Evolutionary conservation across 2,888 invertebrate species (phyloP), one percentile per base, ranked within the genome.

Genomic region (Operophtera brumata): DNA sequence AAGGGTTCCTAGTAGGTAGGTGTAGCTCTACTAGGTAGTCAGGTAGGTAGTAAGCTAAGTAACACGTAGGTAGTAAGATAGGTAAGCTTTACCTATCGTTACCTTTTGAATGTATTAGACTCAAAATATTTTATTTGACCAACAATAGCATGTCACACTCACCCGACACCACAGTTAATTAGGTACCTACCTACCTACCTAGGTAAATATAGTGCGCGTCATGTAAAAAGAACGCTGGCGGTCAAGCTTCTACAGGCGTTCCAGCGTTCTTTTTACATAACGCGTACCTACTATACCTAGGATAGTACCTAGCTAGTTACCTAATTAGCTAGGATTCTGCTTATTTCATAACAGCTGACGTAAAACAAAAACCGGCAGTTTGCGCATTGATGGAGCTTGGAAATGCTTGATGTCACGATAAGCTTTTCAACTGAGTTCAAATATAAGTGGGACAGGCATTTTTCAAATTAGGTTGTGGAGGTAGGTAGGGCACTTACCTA

Each of bases 291-390:
- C 30, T 6, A 2, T 7, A 9, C 0, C 30, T 30, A 30, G 7
- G 30, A 26, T 30, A 7, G 9, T 30, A 30, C 30, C 4, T 20
- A 20, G 2, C 4, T 30, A 30, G 2, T 30, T 30, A 34, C 34
- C 11, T 34, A 34, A 3, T 11, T 48, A 39, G 14, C 14, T 34
- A 47, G 20, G 39, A 32, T 40, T 39, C 11, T 32, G 26, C 2
- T 30, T 6, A 45, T 52, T 46, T 51, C 40, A 46, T 45, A 51
- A 41, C 35, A 28, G 51, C 34, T 51, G 46, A 41, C 41, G 30
- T 46, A 41, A 52, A 41, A 2, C 52, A 41, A 42, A 52, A 46
- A 52, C 46, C 41, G 46, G 52, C 26, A 49, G 49, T 39, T 44
- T 52, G 46, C 46, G 28, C 28, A 43, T 43, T 35, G 45, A 35